phyloP scores from a whole-genome alignment of 2,113 vertebrate species.

The Trinectes maculatus region DNA sequence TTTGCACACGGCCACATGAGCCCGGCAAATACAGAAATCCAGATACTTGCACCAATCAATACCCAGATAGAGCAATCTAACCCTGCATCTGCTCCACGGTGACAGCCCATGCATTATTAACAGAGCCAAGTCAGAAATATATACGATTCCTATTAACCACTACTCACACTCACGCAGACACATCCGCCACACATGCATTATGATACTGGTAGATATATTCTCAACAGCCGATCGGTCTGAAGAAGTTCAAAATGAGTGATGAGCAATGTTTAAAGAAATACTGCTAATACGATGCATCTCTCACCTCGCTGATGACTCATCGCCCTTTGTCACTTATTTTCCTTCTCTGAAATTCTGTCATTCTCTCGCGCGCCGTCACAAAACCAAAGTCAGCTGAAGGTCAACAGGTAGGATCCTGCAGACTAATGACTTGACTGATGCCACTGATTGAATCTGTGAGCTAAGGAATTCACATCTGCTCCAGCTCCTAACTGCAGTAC shows the following conservation, averaged over 20 bases:
- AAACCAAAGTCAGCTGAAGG: slow-evolving; percentile 57
- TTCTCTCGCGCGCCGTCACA: slow-evolving; percentile 25
- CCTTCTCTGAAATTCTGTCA: slow-evolving; percentile 9
- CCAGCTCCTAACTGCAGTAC: slow-evolving; percentile 17
- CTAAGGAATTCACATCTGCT: slow-evolving; percentile 49
- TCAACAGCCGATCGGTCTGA: slow-evolving; percentile 9
- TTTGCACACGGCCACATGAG: slow-evolving; percentile 51
- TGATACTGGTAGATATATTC: background rate
- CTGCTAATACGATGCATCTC: background rate
- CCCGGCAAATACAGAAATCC: slow-evolving; percentile 31
- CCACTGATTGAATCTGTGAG: slow-evolving; percentile 66
- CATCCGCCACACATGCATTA: slow-evolving; percentile 20
- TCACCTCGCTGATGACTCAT: slow-evolving; percentile 5
- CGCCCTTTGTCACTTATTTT: slow-evolving; percentile 8
- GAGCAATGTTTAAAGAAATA: slow-evolving; percentile 6
- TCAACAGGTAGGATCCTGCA: slow-evolving; percentile 49
- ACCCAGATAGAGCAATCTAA: slow-evolving; percentile 68
- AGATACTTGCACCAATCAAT: slow-evolving; percentile 71
- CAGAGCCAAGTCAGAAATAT: slow-evolving; percentile 58
- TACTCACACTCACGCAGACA: slow-evolving; percentile 26
- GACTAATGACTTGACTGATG: slow-evolving; percentile 69
- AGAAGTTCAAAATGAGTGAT: background rate
- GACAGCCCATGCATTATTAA: slow-evolving; percentile 80
- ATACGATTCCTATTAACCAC: slow-evolving; percentile 50
- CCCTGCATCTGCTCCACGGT: slow-evolving; percentile 61